Base-by-base conservation (phyloP, 2,888 invertebrate genomes). In the Drosophila dives region DNA sequence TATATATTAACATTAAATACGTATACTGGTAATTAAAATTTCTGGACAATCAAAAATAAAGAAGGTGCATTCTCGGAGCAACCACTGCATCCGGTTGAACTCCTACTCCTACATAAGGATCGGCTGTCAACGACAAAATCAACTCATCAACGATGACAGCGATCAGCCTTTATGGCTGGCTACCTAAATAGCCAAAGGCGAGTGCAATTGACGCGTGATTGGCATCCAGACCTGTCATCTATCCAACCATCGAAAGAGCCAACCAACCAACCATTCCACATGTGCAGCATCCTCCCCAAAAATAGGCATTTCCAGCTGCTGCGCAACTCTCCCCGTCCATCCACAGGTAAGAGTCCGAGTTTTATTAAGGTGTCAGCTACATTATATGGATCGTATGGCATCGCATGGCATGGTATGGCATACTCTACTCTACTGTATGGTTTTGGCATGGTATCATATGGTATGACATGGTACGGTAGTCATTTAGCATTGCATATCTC, bases 111-210 rank as follows among this genome's bases (percentile, higher is more conserved):
- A 66, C 88, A 75, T 83, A 84, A 80, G 88, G 83, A 80, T 66
- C 73, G 77, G 20, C 80, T 88, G 84, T 83, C 84, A 88, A 40
- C 61, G 62, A 69, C 69, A 83, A 78, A 88, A 83, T 85, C 89
- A 85, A 85, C 89, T 85, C 86, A 88, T 88, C 89, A 85, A 73
- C 74, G 69, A 72, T 85, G 84, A 85, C 89, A 85, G 88, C 54
- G n/a, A 32, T 29, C 42, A 63, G 75, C 64, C 62, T 61, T 72
- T 65, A 65, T 61, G 12, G 54, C 61, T 64, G 76, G 59, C 64
- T 62, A 62, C 75, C 50, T 81, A 69, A 76, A 78, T 72, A 72
- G 88, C 86, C 77, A 65, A 75, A 71, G 72, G 81, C 67, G 75
- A 71, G 48, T 77, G 67, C 84, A 85, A 89, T 89, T 85, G 85